Percentiles rank a stretch among this genome's conserved stretches.
phyloP scores from a whole-genome alignment of 2,888 invertebrate species.

The Loripinus fragilis region DNA sequence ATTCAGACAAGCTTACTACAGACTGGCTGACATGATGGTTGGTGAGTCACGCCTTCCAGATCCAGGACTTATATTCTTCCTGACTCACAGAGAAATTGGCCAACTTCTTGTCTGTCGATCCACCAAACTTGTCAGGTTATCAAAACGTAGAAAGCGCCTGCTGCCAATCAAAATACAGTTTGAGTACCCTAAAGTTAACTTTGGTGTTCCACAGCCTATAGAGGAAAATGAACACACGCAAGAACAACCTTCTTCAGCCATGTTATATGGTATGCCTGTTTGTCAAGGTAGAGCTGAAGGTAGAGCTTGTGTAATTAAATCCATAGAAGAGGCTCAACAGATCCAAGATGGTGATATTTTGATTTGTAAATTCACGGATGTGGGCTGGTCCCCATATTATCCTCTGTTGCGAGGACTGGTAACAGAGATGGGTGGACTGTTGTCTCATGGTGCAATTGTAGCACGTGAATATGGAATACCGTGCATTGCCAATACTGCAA shows the following conservation, averaged over 20 bases:
- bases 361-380: constrained; percentile 90
- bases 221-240: no score
- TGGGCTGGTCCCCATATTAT: constrained; percentile 94
- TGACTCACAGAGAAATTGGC: constrained; percentile 87
- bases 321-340: constrained; percentile 86
- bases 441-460: constrained; percentile 93
- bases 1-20: constrained; percentile 86
- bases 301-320: constrained; percentile 89
- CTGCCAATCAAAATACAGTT: constrained; percentile 80
- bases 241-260: constrained; percentile 17
- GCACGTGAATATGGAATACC: constrained; percentile 92
- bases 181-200: constrained; percentile 1
- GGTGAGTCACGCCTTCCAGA: constrained; percentile 87
- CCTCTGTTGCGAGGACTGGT: constrained; percentile 90
- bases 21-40: constrained; percentile 86
- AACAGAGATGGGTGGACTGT: constrained; percentile 91
- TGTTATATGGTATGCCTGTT: constrained; percentile 87
- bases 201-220: constrained; percentile 1
- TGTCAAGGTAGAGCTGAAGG: constrained; percentile 88
- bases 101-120: constrained; percentile 85
- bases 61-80: constrained; percentile 87
- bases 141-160: constrained; percentile 87
- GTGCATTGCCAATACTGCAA: constrained; percentile 89
- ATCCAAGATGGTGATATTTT: constrained; percentile 88
- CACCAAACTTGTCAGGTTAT: constrained; percentile 86